phyloP scores from a whole-genome alignment of 2,113 vertebrate species.

The Genyomyrus donnyi region DNA sequence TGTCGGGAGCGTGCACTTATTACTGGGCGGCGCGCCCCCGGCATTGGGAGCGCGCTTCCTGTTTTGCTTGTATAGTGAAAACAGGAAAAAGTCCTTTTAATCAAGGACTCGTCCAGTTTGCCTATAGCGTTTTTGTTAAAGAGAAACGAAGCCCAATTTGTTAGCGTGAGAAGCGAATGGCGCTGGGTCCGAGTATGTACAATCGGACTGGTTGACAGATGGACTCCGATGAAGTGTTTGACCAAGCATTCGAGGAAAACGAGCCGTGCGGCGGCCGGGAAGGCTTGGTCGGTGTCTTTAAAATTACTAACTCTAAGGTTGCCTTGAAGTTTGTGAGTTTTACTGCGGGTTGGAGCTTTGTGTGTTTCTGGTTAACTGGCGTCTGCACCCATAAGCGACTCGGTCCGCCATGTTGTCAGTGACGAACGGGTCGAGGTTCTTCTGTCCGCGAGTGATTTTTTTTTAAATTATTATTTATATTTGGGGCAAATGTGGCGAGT shows the following conservation, averaged over 20 bases:
- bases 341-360: not conserved
- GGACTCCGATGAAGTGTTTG: not conserved
- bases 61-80: slow-evolving; percentile 30
- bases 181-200: not conserved
- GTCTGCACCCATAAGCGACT: not conserved
- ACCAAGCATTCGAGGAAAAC: not conserved
- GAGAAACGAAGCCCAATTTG: not conserved
- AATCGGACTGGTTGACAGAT: not conserved
- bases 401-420: slow-evolving; percentile 6
- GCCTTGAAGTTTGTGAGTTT: not conserved
- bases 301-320: not conserved
- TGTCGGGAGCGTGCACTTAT: slow-evolving; percentile 28
- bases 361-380: not conserved
- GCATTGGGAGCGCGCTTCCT: slow-evolving; percentile 36
- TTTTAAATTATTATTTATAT: not conserved
- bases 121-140: not conserved
- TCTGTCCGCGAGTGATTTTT: not conserved
- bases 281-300: not conserved
- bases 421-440: not conserved
- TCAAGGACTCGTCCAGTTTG: not conserved
- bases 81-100: not conserved
- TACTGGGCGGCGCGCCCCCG: slow-evolving; percentile 48
- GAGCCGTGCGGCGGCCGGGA: no score
- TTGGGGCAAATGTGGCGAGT: not conserved
- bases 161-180: not conserved